Conservation (phyloP, 1,140 invertebrate genomes). For the Apis cerana region DNA sequence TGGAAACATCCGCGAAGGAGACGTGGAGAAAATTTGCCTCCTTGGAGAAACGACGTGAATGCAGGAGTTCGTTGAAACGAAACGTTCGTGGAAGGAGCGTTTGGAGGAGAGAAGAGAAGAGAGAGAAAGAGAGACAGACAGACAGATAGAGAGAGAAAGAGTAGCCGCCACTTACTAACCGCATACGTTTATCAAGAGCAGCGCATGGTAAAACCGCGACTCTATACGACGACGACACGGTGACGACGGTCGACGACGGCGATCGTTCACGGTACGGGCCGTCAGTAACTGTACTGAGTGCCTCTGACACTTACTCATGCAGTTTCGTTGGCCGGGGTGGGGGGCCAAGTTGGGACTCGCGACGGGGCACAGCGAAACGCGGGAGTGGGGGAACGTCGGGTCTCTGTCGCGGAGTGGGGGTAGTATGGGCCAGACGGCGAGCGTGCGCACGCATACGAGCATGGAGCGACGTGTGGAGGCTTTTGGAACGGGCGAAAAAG, state of each 20-base stretch:
- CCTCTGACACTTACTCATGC: slow-evolving; percentile 72
- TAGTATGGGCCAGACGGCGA: slow-evolving; percentile 6
- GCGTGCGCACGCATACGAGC: not conserved
- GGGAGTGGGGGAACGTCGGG: slow-evolving; percentile 54
- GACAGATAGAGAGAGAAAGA: slow-evolving; percentile 43
- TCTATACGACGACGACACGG: slow-evolving; percentile 25
- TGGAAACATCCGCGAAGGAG: not conserved
- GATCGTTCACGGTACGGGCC: slow-evolving; percentile 68
- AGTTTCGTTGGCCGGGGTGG: slow-evolving; percentile 59
- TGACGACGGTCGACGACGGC: slow-evolving; percentile 36
- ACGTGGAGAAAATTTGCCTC: slow-evolving; percentile 16
- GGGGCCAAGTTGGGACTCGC: slow-evolving; percentile 61
- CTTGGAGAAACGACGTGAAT: slow-evolving; percentile 32
- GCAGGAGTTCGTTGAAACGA: slow-evolving; percentile 28
- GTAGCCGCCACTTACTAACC: slow-evolving; percentile 57
- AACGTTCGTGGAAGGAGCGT: slow-evolving; percentile 22
- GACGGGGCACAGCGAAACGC: slow-evolving; percentile 40
- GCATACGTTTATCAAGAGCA: slow-evolving; percentile 59
- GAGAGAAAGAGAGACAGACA: slow-evolving; percentile 45
- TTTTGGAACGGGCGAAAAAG: not conserved
- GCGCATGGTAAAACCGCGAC: slow-evolving; percentile 49
- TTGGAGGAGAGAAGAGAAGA: not conserved
- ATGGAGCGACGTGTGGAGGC: not conserved
- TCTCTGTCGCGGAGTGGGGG: slow-evolving; percentile 24
- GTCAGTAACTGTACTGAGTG: slow-evolving; percentile 79